A percentile compares a stretch with the other conserved stretches of the same genome.
Conservation (phyloP, 2,113 vertebrate species). For the Nothoprocta perdicaria region DNA sequence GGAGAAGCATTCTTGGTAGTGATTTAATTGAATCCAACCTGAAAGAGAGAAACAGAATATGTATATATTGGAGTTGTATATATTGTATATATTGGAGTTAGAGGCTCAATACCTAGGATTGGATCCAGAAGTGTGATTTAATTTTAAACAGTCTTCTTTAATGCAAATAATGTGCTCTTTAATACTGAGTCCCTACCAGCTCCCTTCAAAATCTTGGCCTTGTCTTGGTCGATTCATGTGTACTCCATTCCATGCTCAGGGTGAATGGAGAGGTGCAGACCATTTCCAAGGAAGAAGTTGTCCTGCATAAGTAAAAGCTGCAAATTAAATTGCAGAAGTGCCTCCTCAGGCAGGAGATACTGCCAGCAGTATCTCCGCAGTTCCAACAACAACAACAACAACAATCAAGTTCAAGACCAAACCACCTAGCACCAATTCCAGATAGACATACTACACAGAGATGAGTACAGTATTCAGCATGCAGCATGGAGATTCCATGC, state of each 20-base stretch:
- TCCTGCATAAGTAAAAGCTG: not conserved
- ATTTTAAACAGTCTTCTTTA: not conserved
- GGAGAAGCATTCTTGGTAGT: not conserved
- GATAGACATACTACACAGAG: not conserved
- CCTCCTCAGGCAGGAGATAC: not conserved
- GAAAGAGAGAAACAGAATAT: not conserved
- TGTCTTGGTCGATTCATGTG: not conserved
- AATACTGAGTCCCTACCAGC: not conserved
- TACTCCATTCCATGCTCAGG: not conserved
- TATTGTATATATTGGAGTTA: not conserved
- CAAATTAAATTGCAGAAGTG: not conserved
- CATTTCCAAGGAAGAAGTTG: not conserved
- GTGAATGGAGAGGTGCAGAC: not conserved
- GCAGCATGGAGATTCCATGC: not conserved
- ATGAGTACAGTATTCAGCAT: accelerated
- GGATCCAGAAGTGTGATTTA: not conserved
- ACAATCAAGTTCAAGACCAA: not conserved
- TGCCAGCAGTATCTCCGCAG: not conserved
- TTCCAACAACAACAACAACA: not conserved
- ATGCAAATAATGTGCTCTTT: not conserved
- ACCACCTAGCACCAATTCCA: not conserved
- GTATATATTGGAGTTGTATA: not conserved
- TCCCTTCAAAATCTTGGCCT: not conserved
- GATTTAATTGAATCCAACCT: not conserved
- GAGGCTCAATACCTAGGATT: not conserved